phyloP scores from a whole-genome alignment of 2,888 invertebrate genomes.

The Neoaliturus tenellus region DNA sequence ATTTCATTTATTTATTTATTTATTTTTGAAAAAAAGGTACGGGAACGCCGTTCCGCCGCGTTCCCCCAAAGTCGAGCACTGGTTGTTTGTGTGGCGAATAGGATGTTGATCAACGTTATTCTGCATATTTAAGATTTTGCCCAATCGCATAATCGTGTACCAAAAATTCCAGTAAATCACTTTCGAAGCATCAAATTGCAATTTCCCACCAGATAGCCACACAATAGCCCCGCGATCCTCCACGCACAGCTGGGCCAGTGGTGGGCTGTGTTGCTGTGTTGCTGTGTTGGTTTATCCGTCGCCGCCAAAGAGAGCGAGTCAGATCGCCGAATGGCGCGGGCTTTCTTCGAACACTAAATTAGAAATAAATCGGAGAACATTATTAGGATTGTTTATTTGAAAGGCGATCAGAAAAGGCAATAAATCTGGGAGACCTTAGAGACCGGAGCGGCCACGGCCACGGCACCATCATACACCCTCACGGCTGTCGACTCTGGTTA shows the following conservation, averaged over 20 bases:
- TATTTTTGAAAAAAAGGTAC: too few species aligned
- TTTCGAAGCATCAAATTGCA: not conserved
- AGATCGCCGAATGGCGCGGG: not conserved
- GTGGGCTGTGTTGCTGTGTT: not conserved
- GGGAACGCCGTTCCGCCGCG: too few species aligned
- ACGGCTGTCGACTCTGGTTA: conserved; percentile 5
- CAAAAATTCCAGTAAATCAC: not conserved
- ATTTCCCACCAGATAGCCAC: not conserved
- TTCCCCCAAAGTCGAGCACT: too few species aligned
- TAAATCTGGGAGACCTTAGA: not conserved
- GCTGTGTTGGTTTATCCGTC: not conserved
- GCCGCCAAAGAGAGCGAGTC: not conserved
- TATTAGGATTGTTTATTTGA: conserved; percentile 37
- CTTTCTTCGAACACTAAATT: conserved; percentile 32
- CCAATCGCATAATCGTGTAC: too few species aligned
- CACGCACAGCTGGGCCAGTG: not conserved
- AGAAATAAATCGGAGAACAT: conserved; percentile 54
- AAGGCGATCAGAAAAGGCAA: conserved; percentile 19
- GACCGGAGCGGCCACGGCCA: not conserved
- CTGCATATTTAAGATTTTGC: too few species aligned
- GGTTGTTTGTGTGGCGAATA: too few species aligned
- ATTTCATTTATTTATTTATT: too few species aligned
- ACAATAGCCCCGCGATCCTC: not conserved
- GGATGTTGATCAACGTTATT: too few species aligned
- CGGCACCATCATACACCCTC: too few species aligned